Percentiles rank a stretch among this genome's conserved stretches.
Evolutionary conservation across 2,113 vertebrate genomes (phyloP).

Genomic region (Rhinolophus ferrumequinum): DNA sequence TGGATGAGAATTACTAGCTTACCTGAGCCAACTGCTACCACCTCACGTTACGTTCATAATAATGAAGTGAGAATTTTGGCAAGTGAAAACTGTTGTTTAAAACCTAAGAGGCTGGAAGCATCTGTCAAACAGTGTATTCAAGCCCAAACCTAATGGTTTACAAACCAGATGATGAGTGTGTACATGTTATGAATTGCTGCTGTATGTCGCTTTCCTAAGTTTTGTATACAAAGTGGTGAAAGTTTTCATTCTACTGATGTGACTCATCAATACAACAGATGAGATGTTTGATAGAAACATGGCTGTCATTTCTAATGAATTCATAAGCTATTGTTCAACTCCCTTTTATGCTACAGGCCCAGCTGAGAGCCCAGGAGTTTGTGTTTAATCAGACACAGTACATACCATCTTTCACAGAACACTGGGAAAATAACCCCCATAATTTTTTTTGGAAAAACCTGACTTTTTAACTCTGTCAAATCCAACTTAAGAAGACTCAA

Average conservation of each 20-base stretch:
- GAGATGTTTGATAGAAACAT: conserved; percentile 73
- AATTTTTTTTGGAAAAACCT: background rate
- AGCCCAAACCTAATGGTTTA: conserved; percentile 61
- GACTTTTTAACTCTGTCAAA: conserved; percentile 33
- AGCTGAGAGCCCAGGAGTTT: conserved; percentile 52
- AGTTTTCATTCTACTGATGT: conserved; percentile 77
- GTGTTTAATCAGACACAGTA: conserved; percentile 38
- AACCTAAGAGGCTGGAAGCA: conserved; percentile 68
- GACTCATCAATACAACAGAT: conserved; percentile 78
- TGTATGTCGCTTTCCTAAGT: conserved; percentile 71
- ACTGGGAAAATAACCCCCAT: background rate
- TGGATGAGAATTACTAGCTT: conserved; percentile 32
- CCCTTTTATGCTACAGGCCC: conserved; percentile 62
- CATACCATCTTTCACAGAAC: conserved; percentile 49
- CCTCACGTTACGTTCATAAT: conserved; percentile 52
- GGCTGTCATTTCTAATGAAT: conserved; percentile 73
- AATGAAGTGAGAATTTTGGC: conserved; percentile 62
- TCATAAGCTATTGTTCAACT: conserved; percentile 77
- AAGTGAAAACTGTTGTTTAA: conserved; percentile 74
- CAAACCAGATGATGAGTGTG: conserved; percentile 75
- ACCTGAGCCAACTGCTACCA: conserved; percentile 73
- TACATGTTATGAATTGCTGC: conserved; percentile 72
- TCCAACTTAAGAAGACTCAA: conserved; percentile 17
- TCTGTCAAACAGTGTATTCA: conserved; percentile 75
- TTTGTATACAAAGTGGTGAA: conserved; percentile 71